phyloP scores from a whole-genome alignment of 2,797 vertebrate genomes.

The Argya squamiceps region DNA sequence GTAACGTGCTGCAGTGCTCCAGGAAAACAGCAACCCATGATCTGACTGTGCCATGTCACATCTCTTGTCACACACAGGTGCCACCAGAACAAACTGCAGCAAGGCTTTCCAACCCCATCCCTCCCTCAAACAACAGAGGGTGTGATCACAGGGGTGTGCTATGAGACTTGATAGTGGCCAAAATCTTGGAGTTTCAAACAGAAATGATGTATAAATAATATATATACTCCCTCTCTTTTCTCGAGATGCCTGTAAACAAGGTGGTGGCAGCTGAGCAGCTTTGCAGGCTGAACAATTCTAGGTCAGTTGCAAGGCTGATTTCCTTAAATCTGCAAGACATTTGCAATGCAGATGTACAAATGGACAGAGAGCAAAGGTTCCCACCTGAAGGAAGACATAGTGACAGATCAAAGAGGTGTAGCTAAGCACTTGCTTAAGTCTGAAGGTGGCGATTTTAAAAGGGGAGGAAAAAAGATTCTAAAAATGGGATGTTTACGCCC shows the following conservation, averaged over 20 bases:
- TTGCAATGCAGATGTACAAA: not conserved
- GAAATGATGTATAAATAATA: not conserved
- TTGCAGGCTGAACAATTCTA: not conserved
- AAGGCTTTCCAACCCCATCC: not conserved
- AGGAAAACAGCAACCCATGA: not conserved
- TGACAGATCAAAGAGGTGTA: not conserved
- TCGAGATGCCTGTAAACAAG: not conserved
- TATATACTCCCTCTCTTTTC: not conserved
- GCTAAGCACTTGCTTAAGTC: not conserved
- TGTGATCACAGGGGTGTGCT: not conserved
- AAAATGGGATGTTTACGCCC: not conserved
- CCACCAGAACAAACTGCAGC: not conserved
- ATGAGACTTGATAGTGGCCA: not conserved
- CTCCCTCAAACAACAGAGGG: not conserved
- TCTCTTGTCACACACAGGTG: not conserved
- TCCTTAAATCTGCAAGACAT: not conserved
- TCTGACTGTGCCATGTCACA: not conserved
- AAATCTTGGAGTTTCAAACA: not conserved
- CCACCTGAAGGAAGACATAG: not conserved
- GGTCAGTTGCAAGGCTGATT: not conserved
- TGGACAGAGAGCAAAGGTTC: not conserved
- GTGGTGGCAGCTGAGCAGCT: not conserved
- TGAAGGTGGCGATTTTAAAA: not conserved
- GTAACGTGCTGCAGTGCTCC: not conserved
- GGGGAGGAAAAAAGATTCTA: not conserved